phyloP scores from a whole-genome alignment of 2,797 vertebrate genomes.

The Gephyroberyx darwinii region DNA sequence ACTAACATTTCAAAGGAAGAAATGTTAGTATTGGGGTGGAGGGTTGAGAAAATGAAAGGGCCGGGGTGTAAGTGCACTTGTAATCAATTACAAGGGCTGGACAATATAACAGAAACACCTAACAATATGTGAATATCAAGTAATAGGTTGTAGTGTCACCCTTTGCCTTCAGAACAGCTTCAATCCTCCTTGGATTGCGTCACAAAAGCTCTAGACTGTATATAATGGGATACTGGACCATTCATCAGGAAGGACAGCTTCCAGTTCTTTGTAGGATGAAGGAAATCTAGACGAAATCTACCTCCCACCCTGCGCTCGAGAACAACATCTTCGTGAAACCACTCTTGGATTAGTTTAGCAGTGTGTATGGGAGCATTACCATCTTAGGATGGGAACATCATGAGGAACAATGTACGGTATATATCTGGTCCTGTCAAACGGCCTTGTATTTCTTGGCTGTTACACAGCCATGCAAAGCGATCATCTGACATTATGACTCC shows the following conservation, averaged over 20 bases:
- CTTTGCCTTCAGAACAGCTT: background rate
- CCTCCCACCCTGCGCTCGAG: too few species aligned
- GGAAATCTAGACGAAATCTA: too few species aligned
- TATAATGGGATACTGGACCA: background rate
- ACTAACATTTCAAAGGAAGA: conserved; percentile 1
- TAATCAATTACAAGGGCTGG: background rate
- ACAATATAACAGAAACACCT: background rate
- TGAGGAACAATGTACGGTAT: background rate
- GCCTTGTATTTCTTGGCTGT: background rate
- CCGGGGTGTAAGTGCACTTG: background rate
- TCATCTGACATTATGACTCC: background rate
- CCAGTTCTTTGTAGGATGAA: too few species aligned
- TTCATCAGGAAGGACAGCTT: background rate
- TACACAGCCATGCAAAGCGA: background rate
- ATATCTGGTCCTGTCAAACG: background rate
- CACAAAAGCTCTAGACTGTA: background rate
- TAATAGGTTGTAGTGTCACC: too few species aligned
- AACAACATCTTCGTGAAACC: background rate
- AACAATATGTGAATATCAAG: too few species aligned
- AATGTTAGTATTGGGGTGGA: background rate
- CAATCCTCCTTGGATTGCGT: background rate
- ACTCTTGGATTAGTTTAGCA: background rate
- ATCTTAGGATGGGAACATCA: background rate
- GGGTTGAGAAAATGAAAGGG: conserved; percentile 11
- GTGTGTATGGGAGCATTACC: background rate